Evolutionary conservation across 2,888 invertebrate genomes (phyloP).

Genomic region (Colletes collaris): DNA sequence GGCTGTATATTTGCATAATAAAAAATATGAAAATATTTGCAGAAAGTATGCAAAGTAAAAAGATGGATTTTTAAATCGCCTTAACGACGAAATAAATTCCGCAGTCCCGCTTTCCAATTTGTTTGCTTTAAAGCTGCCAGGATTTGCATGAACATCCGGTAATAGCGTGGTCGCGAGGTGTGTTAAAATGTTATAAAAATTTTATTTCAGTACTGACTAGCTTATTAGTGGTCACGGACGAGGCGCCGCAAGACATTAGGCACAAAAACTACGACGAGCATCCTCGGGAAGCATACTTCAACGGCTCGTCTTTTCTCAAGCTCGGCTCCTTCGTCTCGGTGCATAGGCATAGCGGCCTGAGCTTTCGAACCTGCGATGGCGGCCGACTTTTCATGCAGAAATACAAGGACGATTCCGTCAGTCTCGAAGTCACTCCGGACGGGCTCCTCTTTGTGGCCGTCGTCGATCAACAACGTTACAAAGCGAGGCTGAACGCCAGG

Average conservation of each 20-base stretch:
- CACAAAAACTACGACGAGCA: conserved; percentile 74
- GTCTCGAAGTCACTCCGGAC: conserved; percentile 82
- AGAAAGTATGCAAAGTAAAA: too few species aligned
- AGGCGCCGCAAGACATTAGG: conserved; percentile 59
- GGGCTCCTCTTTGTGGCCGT: conserved; percentile 84
- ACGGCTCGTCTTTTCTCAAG: conserved; percentile 91
- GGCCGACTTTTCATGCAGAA: conserved; percentile 83
- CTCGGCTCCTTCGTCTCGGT: conserved; percentile 90
- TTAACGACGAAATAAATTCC: too few species aligned
- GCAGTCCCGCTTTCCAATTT: too few species aligned
- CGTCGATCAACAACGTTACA: conserved; percentile 83
- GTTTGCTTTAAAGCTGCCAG: too few species aligned
- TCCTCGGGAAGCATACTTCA: conserved; percentile 92
- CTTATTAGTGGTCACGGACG: conserved; percentile 71
- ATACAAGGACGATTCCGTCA: conserved; percentile 77
- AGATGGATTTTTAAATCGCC: too few species aligned
- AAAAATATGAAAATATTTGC: too few species aligned
- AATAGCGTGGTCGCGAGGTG: too few species aligned
- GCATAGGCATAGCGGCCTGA: conserved; percentile 91
- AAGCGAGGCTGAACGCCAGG: conserved; percentile 87
- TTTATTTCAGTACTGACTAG: conserved; percentile 72
- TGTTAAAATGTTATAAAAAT: neutral
- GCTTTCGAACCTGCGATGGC: conserved; percentile 90
- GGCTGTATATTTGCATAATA: too few species aligned
- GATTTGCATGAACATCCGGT: too few species aligned